Conservation (phyloP, 2,888 invertebrate species). For the Limnephilus auricula region DNA sequence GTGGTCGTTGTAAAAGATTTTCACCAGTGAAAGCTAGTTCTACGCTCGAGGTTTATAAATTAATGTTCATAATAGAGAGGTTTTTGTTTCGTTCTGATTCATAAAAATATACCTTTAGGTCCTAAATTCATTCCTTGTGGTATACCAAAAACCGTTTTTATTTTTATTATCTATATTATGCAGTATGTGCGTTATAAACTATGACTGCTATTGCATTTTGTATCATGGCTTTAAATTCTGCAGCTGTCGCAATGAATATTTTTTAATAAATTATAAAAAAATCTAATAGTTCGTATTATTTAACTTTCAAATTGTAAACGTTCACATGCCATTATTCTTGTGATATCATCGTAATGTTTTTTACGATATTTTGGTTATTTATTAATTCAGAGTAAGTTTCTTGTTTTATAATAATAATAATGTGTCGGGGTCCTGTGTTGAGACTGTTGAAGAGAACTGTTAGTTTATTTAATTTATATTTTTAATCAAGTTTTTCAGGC, state of each 20-base stretch:
- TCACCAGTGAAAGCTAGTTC: background rate
- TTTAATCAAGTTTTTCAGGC: background rate
- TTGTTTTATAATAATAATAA: too few relatives aligned
- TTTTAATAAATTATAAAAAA: background rate
- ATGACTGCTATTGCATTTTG: background rate
- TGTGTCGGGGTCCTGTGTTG: too few relatives aligned
- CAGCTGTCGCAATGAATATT: background rate
- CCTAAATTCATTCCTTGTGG: background rate
- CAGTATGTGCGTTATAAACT: background rate
- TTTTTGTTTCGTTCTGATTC: background rate
- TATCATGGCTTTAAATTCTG: background rate
- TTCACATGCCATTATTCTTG: background rate
- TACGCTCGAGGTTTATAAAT: background rate
- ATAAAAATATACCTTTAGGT: background rate
- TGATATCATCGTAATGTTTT: background rate
- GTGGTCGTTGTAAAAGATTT: background rate
- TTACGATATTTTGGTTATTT: background rate
- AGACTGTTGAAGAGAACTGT: too few relatives aligned
- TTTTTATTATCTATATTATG: background rate
- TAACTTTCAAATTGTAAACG: background rate
- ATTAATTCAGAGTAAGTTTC: background rate
- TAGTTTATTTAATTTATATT: background rate
- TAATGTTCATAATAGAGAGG: background rate
- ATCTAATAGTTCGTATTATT: background rate
- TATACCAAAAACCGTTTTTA: background rate